Evolutionary conservation across 2,888 invertebrate species (phyloP).

Genomic region (Polydesmus complanatus): DNA sequence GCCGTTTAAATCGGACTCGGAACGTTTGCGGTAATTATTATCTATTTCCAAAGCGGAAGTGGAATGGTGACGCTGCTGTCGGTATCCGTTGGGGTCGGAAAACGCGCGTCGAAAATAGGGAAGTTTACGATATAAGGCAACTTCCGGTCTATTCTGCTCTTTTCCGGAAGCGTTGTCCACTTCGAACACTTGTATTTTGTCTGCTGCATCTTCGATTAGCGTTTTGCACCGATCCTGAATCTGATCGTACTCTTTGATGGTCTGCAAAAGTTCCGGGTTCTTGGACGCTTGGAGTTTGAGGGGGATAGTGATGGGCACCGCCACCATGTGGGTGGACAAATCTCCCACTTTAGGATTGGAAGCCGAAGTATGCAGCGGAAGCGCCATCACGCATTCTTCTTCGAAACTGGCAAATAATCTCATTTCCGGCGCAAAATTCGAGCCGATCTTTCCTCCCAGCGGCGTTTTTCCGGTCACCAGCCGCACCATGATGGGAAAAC

Average conservation of each 20-base stretch:
- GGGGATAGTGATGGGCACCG: conserved; percentile 71
- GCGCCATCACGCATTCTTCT: conserved; percentile 37
- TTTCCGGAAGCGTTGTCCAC: not conserved
- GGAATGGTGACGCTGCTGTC: not conserved
- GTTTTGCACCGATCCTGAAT: conserved; percentile 14
- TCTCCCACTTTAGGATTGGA: conserved; percentile 30
- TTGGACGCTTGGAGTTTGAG: conserved; percentile 67
- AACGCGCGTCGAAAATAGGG: conserved; percentile 16
- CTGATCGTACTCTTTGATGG: conserved; percentile 16
- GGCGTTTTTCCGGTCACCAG: conserved; percentile 82
- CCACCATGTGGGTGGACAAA: conserved; percentile 58
- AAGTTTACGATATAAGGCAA: conserved; percentile 7
- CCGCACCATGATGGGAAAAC: conserved; percentile 81
- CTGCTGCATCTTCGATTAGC: conserved; percentile 12
- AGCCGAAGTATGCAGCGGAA: conserved; percentile 21
- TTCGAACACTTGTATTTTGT: conserved; percentile 18
- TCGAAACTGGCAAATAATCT: conserved; percentile 60
- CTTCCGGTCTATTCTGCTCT: conserved; percentile 1
- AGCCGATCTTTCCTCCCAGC: conserved; percentile 62
- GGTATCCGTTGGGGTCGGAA: conserved; percentile 16
- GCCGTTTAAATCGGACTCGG: not conserved
- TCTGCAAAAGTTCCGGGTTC: conserved; percentile 36
- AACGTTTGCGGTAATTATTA: not conserved
- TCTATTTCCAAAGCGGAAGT: not conserved
- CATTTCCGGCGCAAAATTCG: conserved; percentile 69